These are phyloP conservation scores for Cyanoderma ruficeps DNA, from an alignment of 2,113 vertebrate species.

Conservation along the genomic window DNA sequence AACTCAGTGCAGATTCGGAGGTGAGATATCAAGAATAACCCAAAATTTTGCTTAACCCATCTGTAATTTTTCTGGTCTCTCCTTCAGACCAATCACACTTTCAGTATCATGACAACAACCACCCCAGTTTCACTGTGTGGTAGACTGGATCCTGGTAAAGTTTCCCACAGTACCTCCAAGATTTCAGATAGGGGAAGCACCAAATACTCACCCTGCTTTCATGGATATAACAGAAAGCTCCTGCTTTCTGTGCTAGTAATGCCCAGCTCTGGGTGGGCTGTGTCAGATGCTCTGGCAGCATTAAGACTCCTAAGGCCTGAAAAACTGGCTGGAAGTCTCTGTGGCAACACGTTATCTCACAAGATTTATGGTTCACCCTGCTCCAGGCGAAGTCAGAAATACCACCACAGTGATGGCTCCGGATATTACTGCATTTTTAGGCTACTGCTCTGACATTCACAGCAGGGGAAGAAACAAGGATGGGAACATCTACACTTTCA, in stretches of 20 bases:
- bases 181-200: background rate
- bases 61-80: background rate
- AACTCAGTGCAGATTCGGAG: background rate
- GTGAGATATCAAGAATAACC: background rate
- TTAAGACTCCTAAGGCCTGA: background rate
- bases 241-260: background rate
- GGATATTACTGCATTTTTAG: background rate
- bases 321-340: conserved; percentile 39
- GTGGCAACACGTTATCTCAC: background rate
- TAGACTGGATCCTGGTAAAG: background rate
- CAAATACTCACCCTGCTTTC: background rate
- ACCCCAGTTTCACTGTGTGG: background rate
- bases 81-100: background rate
- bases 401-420: background rate
- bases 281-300: background rate
- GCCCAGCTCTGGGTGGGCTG: background rate
- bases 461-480: background rate
- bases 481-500: background rate
- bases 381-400: conserved; percentile 16
- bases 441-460: background rate
- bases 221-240: background rate
- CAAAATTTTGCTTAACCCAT: background rate
- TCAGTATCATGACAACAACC: background rate
- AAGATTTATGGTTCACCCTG: background rate
- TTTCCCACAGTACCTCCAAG: background rate